Base-by-base conservation (phyloP, 2,888 invertebrate genomes). In the Spilarctia lutea region DNA sequence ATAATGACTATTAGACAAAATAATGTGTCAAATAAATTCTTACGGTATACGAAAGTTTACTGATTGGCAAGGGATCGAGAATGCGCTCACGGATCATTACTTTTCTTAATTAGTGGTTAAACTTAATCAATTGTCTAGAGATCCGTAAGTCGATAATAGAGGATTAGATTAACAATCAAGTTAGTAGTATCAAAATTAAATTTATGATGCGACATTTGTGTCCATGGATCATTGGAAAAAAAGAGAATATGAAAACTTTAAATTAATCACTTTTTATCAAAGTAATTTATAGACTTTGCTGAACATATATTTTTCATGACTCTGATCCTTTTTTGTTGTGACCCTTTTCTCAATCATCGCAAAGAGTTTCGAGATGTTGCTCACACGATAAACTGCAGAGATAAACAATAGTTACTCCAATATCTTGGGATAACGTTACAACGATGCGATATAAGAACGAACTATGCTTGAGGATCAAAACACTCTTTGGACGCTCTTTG, bases 331-430 rank as follows among this genome's bases (percentile, higher is more conserved):
- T n/a, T n/a, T n/a, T n/a, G 56, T n/a, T 13, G n/a, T n/a, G 11
- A n/a, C 11, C 56, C 56, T 56, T 56, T n/a, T n/a, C 56, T 56
- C 56, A 56, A n/a, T 56, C 56, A 56, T n/a, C n/a, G n/a, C n/a
- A n/a, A 56, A 56, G 3, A 3, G 56, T 56, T 10, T 56, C 56
- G 56, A n/a, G 27, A 60, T 60, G 27, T 30, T 30, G 30, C 27
- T 27, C 27, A 60, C n/a, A 13, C 16, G 27, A 60, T 13, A 27
- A 27, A 30, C 60, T 60, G 60, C 27, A 30, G 16, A 16, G 60
- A 30, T 30, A 27, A 27, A 30, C 60, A 60, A 27, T 27, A 60
- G 13, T 3, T 60, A 27, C 60, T 27, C 3, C n/a, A 60, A n/a
- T 60, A 27, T 27, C 3, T 60, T 27, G 3, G 11, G 27, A 60